These are phyloP conservation scores for Lottia scabra DNA, from an alignment of 2,888 invertebrate species.

Conservation along the genomic window DNA sequence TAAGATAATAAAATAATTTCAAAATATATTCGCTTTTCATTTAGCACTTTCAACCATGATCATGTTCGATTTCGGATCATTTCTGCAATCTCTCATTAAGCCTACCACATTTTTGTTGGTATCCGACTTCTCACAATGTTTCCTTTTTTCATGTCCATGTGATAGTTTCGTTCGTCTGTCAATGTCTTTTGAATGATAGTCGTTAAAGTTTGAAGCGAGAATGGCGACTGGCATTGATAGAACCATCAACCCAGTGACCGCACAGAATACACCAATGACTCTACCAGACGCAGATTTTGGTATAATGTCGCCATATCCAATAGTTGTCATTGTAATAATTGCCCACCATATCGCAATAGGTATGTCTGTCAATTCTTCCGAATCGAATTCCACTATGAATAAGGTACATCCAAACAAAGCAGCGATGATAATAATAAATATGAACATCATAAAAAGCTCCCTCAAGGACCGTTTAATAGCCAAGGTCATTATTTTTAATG, in stretches of 20 bases:
- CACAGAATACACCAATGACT: slow-evolving; percentile 43
- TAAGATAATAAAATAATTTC: too few species aligned
- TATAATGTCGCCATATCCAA: slow-evolving; percentile 55
- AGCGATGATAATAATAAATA: slow-evolving; percentile 55
- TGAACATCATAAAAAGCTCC: slow-evolving; percentile 53
- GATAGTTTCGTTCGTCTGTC: slow-evolving; percentile 21
- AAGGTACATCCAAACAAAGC: slow-evolving; percentile 56
- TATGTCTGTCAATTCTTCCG: slow-evolving; percentile 42
- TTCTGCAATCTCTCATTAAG: too few species aligned
- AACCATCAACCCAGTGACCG: slow-evolving; percentile 45
- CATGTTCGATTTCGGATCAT: too few species aligned
- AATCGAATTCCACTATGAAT: slow-evolving; percentile 25
- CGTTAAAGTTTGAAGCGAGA: slow-evolving; percentile 54
- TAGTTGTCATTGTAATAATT: slow-evolving; percentile 59
- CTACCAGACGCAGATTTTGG: slow-evolving; percentile 41
- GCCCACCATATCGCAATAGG: slow-evolving; percentile 59
- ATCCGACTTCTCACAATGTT: too few species aligned
- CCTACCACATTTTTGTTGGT: too few species aligned
- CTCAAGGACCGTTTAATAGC: slow-evolving; percentile 50
- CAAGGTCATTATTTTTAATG: slow-evolving; percentile 50
- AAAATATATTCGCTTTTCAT: too few species aligned
- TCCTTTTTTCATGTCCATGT: not conserved
- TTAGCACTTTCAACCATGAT: too few species aligned
- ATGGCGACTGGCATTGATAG: slow-evolving; percentile 54
- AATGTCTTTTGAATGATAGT: slow-evolving; percentile 42